phyloP scores from a whole-genome alignment of 2,797 vertebrate genomes.

The Neosilurus hyrtlii region DNA sequence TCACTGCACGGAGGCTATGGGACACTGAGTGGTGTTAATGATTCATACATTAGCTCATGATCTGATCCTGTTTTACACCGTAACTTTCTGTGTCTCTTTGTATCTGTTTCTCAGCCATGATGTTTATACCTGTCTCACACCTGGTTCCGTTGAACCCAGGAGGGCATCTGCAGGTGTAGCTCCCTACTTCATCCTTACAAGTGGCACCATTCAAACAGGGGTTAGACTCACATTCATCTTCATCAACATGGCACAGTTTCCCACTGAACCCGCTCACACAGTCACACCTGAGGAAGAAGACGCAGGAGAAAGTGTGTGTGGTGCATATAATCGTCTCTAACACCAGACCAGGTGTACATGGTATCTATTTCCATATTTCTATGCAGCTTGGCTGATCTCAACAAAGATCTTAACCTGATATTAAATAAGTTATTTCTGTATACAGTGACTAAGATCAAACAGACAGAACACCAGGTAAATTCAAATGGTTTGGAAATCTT shows the following conservation, averaged over 20 bases:
- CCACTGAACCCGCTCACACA: conserved; percentile 86
- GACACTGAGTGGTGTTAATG: neutral
- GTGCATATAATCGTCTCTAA: neutral
- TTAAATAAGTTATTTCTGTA: neutral
- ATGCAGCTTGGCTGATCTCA: neutral
- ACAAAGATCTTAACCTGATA: neutral
- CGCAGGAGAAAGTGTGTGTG: neutral
- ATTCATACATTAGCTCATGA: neutral
- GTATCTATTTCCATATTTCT: neutral
- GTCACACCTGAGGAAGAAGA: conserved; percentile 77
- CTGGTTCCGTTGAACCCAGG: conserved; percentile 98
- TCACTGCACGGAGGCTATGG: neutral
- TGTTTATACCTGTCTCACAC: conserved; percentile 96
- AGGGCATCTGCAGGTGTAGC: conserved; percentile 88
- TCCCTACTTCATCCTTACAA: conserved; percentile 85
- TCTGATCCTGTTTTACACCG: too few species aligned
- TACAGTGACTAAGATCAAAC: neutral
- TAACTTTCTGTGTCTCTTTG: neutral
- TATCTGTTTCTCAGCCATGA: conserved; percentile 38
- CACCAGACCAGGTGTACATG: neutral
- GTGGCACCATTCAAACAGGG: conserved; percentile 92
- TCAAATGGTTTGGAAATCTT: neutral
- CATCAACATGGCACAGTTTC: conserved; percentile 83
- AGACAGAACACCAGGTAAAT: neutral
- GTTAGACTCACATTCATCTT: conserved; percentile 88